A percentile compares a stretch with the other conserved stretches of the same genome.
Evolutionary conservation across 2,888 invertebrate genomes (phyloP).

Genomic region (Ichneumoninae sp.): DNA sequence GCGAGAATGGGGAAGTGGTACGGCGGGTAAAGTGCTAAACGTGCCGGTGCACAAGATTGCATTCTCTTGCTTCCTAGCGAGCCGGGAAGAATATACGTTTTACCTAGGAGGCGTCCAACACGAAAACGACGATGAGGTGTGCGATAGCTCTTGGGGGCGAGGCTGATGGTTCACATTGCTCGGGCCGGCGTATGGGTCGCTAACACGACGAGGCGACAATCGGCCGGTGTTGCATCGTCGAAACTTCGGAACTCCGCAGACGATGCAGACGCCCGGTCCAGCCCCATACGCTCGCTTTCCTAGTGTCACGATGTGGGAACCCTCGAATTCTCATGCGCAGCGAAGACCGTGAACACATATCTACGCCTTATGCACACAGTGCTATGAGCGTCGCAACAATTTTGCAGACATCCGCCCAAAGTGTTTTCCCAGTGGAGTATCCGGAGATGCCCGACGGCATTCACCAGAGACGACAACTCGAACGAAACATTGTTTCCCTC

Average conservation of each 20-base stretch:
- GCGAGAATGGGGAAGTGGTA: constrained; percentile 2
- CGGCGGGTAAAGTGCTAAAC: constrained; percentile 30
- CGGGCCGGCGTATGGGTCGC: constrained; percentile 13
- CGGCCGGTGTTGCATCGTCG: constrained; percentile 34
- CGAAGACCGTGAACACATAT: neutral
- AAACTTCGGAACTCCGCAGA: constrained; percentile 25
- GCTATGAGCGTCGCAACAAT: constrained; percentile 24
- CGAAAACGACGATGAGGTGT: constrained; percentile 4
- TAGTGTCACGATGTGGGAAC: neutral
- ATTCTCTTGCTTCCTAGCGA: constrained; percentile 18
- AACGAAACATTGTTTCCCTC: constrained; percentile 52
- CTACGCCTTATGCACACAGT: neutral
- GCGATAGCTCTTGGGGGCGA: neutral
- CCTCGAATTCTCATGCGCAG: neutral
- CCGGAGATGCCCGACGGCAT: constrained; percentile 13
- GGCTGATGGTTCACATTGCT: constrained; percentile 19
- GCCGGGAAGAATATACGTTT: neutral
- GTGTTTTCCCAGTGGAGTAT: constrained; percentile 16
- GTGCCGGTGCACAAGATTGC: constrained; percentile 46
- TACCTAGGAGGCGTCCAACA: constrained; percentile 4
- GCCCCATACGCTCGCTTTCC: neutral
- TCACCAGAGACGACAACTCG: constrained; percentile 50
- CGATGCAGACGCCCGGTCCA: constrained; percentile 15
- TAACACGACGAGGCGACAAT: constrained; percentile 12
- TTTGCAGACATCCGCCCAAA: constrained; percentile 8